Percentiles rank a stretch among this genome's conserved stretches.
Evolutionary conservation across 2,113 vertebrate genomes (phyloP).

Genomic region (Nothocercus nigrocapillus): DNA sequence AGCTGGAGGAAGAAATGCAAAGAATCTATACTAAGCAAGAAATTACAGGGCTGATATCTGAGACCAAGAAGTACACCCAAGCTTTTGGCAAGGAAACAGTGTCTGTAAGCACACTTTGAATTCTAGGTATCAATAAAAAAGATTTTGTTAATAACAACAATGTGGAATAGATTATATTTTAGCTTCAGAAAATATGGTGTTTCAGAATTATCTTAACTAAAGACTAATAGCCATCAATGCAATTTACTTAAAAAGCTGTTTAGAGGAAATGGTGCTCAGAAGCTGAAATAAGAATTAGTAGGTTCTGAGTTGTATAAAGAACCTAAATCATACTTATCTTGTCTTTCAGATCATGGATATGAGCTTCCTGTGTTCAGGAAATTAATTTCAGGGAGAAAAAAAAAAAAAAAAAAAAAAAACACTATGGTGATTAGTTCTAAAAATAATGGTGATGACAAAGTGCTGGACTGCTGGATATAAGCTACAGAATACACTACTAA

Average conservation of each 20-base stretch:
- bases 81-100: neutral
- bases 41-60: neutral
- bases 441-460: neutral
- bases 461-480: neutral
- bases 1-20: neutral
- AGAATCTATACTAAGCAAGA: neutral
- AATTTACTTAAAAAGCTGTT: neutral
- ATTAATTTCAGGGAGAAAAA: neutral
- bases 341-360: neutral
- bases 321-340: neutral
- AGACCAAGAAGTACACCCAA: neutral
- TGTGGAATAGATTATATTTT: neutral
- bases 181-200: rapidly evolving
- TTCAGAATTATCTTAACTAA: neutral
- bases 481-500: neutral
- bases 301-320: neutral
- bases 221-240: neutral
- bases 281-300: neutral
- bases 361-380: neutral
- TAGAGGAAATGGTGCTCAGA: neutral
- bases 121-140: neutral
- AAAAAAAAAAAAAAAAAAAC: neutral
- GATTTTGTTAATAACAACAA: neutral
- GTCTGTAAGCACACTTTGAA: neutral
- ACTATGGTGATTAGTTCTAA: neutral